These are phyloP conservation scores for Gymnobelideus leadbeateri DNA, from an alignment of 2,113 vertebrate genomes.

Conservation along the genomic window DNA sequence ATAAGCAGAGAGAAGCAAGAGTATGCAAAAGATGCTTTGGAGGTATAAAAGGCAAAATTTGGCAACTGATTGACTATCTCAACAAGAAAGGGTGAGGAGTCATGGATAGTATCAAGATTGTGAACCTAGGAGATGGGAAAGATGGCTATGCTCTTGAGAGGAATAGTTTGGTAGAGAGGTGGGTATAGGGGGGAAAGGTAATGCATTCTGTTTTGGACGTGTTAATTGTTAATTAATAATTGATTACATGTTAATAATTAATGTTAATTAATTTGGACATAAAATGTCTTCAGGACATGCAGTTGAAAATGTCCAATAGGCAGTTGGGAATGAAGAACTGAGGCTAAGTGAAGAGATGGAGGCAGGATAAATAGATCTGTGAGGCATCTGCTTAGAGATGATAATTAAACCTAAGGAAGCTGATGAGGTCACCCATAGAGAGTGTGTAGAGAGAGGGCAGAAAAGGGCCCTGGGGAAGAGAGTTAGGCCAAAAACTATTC, in stretches of 20 bases:
- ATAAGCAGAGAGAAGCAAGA: not conserved
- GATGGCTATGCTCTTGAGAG: not conserved
- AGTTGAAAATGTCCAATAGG: not conserved
- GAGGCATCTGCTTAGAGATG: not conserved
- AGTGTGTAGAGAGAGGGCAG: not conserved
- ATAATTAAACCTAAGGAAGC: not conserved
- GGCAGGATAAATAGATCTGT: not conserved
- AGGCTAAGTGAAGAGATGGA: not conserved
- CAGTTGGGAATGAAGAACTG: not conserved
- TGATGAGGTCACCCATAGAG: not conserved
- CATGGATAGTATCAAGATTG: not conserved
- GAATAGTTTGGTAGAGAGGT: not conserved
- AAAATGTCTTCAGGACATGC: not conserved
- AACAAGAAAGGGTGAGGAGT: not conserved
- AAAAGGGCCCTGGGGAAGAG: not conserved
- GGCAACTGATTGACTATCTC: not conserved
- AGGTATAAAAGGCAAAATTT: not conserved
- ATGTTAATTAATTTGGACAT: constrained; percentile 4
- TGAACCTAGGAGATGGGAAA: not conserved
- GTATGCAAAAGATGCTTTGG: not conserved
- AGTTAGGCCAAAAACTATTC: not conserved
- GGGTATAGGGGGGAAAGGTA: not conserved
- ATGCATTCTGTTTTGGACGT: not conserved
- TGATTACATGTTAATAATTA: not conserved
- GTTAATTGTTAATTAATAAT: constrained; percentile 3